Evolutionary conservation across 2,113 vertebrate genomes (phyloP), one percentile per base, ranked within the genome.

Genomic region (Pteruthius melanotis): DNA sequence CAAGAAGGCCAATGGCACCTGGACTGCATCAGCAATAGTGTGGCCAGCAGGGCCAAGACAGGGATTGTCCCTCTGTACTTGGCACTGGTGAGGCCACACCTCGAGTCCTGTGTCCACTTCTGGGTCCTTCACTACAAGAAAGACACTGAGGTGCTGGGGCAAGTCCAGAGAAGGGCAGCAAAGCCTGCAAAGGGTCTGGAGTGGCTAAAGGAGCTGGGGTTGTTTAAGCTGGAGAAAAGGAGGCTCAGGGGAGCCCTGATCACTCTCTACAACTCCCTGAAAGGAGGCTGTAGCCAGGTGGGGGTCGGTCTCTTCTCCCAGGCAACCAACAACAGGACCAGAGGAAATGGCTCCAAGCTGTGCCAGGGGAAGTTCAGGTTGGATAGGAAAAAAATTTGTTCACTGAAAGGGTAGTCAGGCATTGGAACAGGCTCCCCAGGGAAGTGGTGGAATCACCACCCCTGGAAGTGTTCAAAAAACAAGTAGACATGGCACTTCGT

Each of bases 51-150:
- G 27, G 20, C 0, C 42, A 64, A 21, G 26, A 21, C 42, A 56
- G 42, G 0, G 57, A 49, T 7, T 37, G 31, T 37, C 10, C 52
- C 10, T 15, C 9, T 52, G 22, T 14, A n/a, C 15, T 39, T 2
- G 0, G 19, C 13, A 21, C 33, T 53, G 53, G 1, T 52, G 45
- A 21, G 52, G 37, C 6, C 24, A 24, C 33, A n/a, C 20, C 39
- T 68, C 0, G 0, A 52, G 19, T n/a, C 4, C 45, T 40, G 20
- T 10, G 45, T n/a, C 7, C 53, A 52, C 6, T 45, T 59, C 28
- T 39, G 37, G 18, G 37, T 9, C 30, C 7, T 6, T 60, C 53
- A 68, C 11, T 60, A 6, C 20, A 39, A 31, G 24, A 53, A n/a
- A 26, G 69, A 21, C n/a, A 26, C 0, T 3, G 28, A 75, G 60